Conservation (phyloP, 2,113 vertebrate genomes). For the Pavo muticus region DNA sequence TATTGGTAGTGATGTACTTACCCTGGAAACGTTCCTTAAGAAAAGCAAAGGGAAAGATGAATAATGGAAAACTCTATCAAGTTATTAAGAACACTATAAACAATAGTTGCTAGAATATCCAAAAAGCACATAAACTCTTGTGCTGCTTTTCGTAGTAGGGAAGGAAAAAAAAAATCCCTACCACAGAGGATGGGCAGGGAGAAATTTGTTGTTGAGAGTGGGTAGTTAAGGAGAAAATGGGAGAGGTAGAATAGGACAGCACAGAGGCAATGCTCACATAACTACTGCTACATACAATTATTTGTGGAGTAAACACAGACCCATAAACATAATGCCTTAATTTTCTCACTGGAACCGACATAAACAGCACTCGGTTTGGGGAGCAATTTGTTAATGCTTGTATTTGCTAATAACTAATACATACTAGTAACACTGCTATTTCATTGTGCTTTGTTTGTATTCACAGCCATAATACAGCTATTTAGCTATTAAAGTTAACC, state of each 20-base stretch:
- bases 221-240: background rate
- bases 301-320: background rate
- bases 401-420: background rate
- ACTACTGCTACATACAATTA: background rate
- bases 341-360: background rate
- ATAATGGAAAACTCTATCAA: background rate
- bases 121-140: background rate
- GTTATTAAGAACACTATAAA: background rate
- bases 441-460: background rate
- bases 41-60: background rate
- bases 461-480: background rate
- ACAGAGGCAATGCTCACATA: background rate
- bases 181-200: background rate
- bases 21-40: background rate
- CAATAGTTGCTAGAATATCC: background rate
- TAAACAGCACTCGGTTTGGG: background rate
- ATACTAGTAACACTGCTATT: background rate
- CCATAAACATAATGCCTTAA: background rate
- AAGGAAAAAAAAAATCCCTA: background rate
- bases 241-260: background rate
- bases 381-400: background rate
- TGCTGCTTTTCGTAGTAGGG: background rate
- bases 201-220: background rate
- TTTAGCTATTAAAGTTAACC: constrained; percentile 57
- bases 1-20: background rate